Evolutionary conservation across 2,888 invertebrate genomes (phyloP), one percentile per base, ranked within the genome.

Genomic region (Meghimatium bilineatum): DNA sequence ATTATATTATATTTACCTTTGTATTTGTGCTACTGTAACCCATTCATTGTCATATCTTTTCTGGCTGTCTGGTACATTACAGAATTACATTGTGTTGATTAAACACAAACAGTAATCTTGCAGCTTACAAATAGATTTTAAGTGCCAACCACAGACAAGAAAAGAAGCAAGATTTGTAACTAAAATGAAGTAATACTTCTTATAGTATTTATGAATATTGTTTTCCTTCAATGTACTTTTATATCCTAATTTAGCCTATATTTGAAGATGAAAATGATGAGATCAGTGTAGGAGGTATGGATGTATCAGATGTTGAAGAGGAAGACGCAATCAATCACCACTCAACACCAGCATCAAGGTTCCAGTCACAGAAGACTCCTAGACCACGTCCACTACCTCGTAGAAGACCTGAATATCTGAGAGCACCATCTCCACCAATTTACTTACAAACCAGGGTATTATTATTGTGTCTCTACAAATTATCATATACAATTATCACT

Each of bases 281-380:
- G 44, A 91, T 92, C n/a, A 92, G 92, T 89, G 92, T 90, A 0
- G 92, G 91, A n/a, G 92, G 90, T 29, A 93, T 93, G 93, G 92
- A 93, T 84, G 92, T 93, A 17, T 92, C 92, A 0, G 92, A 93
- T 86, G 90, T 92, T 34, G 92, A 91, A 34, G 91, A 90, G 75
- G 84, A 87, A 17, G 86, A 82, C 20, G 82, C 75, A 20, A 71
- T 63, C 20, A 71, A 71, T 36, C 75, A 60, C 14, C 82, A 34
- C 32, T n/a, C 78, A 44, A 67, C 69, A 26, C 29, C 14, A 5
- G 10, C 66, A 32, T 60, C 69, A 14, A 56, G 77, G 60, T 75
- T 69, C 71, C 36, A 52, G 10, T 76, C 36, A 32, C 75, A 38
- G 34, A 80, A 75, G 75, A 49, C 80, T 52, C 86, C 63, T 87